Base-by-base conservation (phyloP, 2,888 invertebrate genomes). In the Dioctria linearis region DNA sequence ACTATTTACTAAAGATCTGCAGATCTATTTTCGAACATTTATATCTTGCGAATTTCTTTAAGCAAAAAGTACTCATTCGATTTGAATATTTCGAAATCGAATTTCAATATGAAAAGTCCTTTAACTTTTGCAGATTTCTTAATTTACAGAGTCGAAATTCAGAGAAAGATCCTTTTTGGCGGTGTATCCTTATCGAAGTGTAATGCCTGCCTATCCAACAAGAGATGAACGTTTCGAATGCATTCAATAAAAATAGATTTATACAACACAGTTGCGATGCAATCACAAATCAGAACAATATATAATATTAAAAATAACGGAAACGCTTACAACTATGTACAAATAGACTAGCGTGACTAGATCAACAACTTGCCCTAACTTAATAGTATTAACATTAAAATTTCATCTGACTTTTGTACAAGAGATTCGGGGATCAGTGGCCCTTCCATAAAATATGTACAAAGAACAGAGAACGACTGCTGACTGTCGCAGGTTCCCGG, bases 301-400 rank as follows among this genome's bases (percentile, higher is more conserved):
- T 13, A 39, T 71, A 54, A 57, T 25, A 25, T 25, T 73, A 73
- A 73, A 73, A n/a, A 73, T 57, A 73, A 73, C 73, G 43, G 25
- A 73, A 73, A 57, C 42, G 59, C 42, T 40, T 13, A 54, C n/a
- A 54, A 6, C n/a, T 78, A 78, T 78, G 39, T 78, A 78, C 78
- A 78, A 71, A 78, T 65, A 66, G 65, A 78, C 78, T 78, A 78
- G 65, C 39, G 66, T 78, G 78, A 78, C 78, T 78, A 78, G 78
- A 78, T 78, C 78, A 78, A 78, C 78, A 78, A 78, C 61, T 78
- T 78, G 73, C 57, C 59, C 59, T 59, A 73, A n/a, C 73, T 73
- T 73, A 73, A 57, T 54, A 59, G 57, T 57, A 57, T 73, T 73
- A 73, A 73, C 73, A 73, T 57, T 73, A 76, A 76, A 73, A 54